Evolutionary conservation across 1,140 invertebrate species (phyloP).

Genomic region (Aplysia californica): DNA sequence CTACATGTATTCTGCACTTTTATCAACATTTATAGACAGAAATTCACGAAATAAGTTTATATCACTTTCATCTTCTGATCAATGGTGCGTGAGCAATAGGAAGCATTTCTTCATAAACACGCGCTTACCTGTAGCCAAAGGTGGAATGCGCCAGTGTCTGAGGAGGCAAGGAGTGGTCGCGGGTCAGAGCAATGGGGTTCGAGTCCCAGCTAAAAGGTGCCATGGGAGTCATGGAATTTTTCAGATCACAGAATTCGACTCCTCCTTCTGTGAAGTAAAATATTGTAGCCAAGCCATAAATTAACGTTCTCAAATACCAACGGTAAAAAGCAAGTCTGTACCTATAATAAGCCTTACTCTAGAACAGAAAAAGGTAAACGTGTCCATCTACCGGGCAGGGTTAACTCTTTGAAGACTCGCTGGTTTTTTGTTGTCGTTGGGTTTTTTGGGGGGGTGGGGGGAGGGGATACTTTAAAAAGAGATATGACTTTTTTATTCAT

Average conservation of each 20-base stretch:
- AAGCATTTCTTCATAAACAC: neutral
- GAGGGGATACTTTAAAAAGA: too few relatives aligned
- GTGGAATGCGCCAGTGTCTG: constrained; percentile 4
- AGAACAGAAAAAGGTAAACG: neutral
- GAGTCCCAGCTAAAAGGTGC: constrained; percentile 35
- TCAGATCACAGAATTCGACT: constrained; percentile 9
- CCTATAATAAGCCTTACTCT: neutral
- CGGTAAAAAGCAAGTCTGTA: neutral
- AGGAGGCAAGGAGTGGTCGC: neutral
- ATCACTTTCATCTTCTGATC: too few relatives aligned
- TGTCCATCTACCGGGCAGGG: too few relatives aligned
- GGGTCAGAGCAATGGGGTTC: constrained; percentile 34
- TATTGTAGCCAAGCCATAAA: neutral
- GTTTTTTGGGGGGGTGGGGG: too few relatives aligned
- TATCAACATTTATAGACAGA: too few relatives aligned
- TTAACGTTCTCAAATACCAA: neutral
- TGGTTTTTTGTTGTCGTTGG: neutral
- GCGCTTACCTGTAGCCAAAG: constrained; percentile 26
- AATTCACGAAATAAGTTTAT: too few relatives aligned
- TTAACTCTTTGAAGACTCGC: neutral
- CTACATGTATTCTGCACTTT: too few relatives aligned
- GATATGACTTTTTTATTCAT: too few relatives aligned
- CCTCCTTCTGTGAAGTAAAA: neutral
- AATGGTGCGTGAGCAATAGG: too few relatives aligned
- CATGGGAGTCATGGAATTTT: constrained; percentile 7